Base-by-base conservation (phyloP, 2,888 invertebrate genomes). In the Dynastes hyllus region DNA sequence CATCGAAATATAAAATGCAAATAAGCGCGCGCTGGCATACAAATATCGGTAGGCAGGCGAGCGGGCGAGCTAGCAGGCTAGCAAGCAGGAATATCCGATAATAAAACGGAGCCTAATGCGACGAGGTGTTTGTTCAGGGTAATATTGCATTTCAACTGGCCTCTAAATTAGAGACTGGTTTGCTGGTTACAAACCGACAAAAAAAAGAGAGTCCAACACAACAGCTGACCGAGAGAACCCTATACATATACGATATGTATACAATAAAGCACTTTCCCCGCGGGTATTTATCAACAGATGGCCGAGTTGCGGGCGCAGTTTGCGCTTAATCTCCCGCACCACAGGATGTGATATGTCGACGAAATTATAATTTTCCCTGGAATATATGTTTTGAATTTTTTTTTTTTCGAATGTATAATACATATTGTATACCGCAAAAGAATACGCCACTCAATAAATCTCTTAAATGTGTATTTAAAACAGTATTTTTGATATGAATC, bases 1-100 rank as follows among this genome's bases (percentile, higher is more conserved):
- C 73, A 58, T 73, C 73, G 58, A 55, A 73, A 73, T 73, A 73
- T 73, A 73, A 73, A 73, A 73, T 73, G 73, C 58, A 73, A 73
- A 73, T 73, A 58, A 73, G 73, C 73, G 32, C 9, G 37, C 37
- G 58, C 29, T 27, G 27, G 40, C 69, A 69, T n/a, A 69, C 51
- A 45, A n/a, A 51, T 40, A 67, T 22, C 37, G 13, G 40, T 40
- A 45, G 16, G 22, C 13, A 11, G 40, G 40, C 45, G n/a, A 8
- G 16, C 66, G 40, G 11, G 22, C 37, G 16, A 8, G 66, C 66
- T 9, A 66, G 13, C 66, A 37, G 16, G 32, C 16, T 32, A 9
- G 27, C 37, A 13, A 29, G 63, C 32, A 13, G 29, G 63, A 22
- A 73, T 40, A 58, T 73, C 58, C 58, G 73, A 58, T 73, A 58